Evolutionary conservation across 2,888 invertebrate species (phyloP).

Genomic region (Coenonympha arcania): DNA sequence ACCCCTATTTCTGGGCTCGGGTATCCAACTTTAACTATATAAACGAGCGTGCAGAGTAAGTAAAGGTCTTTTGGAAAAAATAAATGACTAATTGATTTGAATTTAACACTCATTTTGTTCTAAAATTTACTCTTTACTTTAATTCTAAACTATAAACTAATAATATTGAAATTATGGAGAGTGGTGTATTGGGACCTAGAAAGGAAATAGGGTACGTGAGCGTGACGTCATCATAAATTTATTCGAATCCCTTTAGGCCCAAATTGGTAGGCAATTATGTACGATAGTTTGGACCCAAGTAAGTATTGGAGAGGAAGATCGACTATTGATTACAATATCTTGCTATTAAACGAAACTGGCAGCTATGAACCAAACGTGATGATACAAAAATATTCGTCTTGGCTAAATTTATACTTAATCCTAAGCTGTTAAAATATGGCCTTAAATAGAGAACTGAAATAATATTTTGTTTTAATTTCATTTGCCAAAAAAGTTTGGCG

Average conservation of each 20-base stretch:
- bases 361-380: too few relatives aligned
- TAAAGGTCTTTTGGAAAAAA: too few relatives aligned
- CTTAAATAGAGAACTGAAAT: neutral
- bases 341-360: too few relatives aligned
- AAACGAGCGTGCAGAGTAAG: too few relatives aligned
- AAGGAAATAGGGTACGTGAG: conserved; percentile 4
- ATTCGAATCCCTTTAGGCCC: neutral
- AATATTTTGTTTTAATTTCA: neutral
- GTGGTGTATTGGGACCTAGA: neutral
- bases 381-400: too few relatives aligned
- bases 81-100: too few relatives aligned
- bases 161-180: conserved; percentile 6
- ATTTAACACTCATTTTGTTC: too few relatives aligned
- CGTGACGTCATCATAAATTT: conserved; percentile 1
- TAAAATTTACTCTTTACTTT: too few relatives aligned
- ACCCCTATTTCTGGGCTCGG: too few relatives aligned
- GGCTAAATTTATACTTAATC: too few relatives aligned
- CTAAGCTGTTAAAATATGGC: neutral
- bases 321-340: neutral
- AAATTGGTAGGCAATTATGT: neutral
- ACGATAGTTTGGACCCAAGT: neutral
- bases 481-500: neutral
- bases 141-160: neutral
- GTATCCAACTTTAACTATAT: too few relatives aligned
- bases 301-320: neutral